Evolutionary conservation across 1,140 invertebrate species (phyloP).

Genomic region (Lethocerus indicus): DNA sequence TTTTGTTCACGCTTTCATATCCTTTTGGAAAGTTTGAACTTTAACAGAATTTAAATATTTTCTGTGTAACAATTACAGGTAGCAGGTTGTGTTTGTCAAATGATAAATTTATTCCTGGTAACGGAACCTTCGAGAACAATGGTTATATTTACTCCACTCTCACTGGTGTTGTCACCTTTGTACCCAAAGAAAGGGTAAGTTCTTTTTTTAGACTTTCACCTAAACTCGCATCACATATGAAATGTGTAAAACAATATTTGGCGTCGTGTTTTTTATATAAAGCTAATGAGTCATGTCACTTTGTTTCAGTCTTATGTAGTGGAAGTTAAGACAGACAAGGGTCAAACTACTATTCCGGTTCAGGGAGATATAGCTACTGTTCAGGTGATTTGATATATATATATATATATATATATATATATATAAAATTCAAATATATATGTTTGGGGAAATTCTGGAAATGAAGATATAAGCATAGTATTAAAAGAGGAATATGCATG

Average conservation of each 20-base stretch:
- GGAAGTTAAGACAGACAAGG: slow-evolving; percentile 48
- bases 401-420: neutral
- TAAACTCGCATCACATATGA: slow-evolving; percentile 1
- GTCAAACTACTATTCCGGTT: slow-evolving; percentile 54
- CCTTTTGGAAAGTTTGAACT: too few relatives aligned
- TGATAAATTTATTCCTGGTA: slow-evolving; percentile 44
- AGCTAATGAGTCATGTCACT: slow-evolving; percentile 2
- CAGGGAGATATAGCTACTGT: slow-evolving; percentile 71
- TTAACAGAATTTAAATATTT: too few relatives aligned
- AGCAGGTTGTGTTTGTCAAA: slow-evolving; percentile 50
- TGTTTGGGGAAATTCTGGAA: neutral
- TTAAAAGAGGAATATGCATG: neutral
- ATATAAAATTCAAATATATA: neutral
- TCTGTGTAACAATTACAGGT: too few relatives aligned
- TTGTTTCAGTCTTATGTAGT: slow-evolving; percentile 39
- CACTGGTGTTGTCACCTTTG: slow-evolving; percentile 50
- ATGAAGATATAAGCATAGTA: neutral
- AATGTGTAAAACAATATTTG: slow-evolving; percentile 1
- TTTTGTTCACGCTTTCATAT: too few relatives aligned
- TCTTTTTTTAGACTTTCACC: slow-evolving; percentile 6
- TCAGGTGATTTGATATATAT: slow-evolving; percentile 35
- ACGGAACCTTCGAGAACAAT: slow-evolving; percentile 64
- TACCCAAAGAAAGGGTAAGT: slow-evolving; percentile 39
- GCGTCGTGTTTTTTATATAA: neutral
- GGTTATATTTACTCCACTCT: slow-evolving; percentile 75